phyloP scores from a whole-genome alignment of 1,140 invertebrate species.

The Drosophila kohkoa region DNA sequence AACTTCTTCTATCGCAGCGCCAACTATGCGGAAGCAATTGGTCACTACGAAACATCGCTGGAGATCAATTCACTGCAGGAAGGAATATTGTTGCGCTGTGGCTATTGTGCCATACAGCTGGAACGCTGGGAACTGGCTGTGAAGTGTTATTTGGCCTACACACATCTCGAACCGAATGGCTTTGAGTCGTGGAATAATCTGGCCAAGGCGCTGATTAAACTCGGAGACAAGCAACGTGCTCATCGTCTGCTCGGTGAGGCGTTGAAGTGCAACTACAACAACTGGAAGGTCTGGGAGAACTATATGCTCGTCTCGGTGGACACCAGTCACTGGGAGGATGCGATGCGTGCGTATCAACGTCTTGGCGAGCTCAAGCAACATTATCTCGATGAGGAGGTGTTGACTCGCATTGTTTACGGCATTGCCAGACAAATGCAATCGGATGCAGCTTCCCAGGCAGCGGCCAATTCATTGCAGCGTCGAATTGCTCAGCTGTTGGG shows the following conservation, averaged over 20 bases:
- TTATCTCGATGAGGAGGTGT: conserved; percentile 92
- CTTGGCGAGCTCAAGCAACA: conserved; percentile 93
- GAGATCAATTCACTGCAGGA: conserved; percentile 94
- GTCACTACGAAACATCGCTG: conserved; percentile 92
- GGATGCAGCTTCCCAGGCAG: conserved; percentile 73
- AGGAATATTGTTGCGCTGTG: conserved; percentile 93
- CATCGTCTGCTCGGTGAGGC: conserved; percentile 94
- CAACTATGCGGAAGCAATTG: conserved; percentile 91
- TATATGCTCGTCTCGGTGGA: conserved; percentile 93
- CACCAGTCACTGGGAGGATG: conserved; percentile 90
- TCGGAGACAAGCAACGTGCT: conserved; percentile 94
- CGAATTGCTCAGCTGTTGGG: conserved; percentile 92
- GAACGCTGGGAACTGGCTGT: conserved; percentile 94
- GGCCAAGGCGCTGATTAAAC: conserved; percentile 95
- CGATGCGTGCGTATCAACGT: conserved; percentile 93
- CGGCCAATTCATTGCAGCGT: conserved; percentile 85
- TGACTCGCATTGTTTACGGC: conserved; percentile 90
- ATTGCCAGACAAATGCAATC: conserved; percentile 89
- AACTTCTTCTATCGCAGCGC: conserved; percentile 91
- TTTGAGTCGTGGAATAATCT: conserved; percentile 99
- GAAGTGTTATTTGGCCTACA: conserved; percentile 94
- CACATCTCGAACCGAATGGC: conserved; percentile 93
- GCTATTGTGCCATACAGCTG: conserved; percentile 92
- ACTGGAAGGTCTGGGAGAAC: conserved; percentile 99
- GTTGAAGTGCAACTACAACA: conserved; percentile 96